Conservation (phyloP, 2,113 vertebrate genomes). For the Rhineura floridana region DNA sequence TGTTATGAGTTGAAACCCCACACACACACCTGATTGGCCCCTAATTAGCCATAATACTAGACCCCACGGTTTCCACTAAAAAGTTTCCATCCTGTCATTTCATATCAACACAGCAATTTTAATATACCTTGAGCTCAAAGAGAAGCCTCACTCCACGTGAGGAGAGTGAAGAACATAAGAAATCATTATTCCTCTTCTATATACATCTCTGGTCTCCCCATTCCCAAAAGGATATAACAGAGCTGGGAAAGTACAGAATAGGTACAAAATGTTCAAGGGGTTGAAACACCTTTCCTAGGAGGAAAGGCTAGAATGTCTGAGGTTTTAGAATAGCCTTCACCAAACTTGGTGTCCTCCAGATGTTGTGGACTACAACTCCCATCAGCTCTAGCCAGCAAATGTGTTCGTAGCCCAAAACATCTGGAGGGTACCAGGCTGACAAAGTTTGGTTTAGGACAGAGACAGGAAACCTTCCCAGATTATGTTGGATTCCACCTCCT, state of each 20-base stretch:
- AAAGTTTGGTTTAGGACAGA: no score
- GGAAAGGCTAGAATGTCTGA: background rate
- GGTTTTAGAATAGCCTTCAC: background rate
- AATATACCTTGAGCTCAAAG: background rate
- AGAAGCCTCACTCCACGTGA: background rate
- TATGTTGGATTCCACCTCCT: no score
- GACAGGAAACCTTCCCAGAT: no score
- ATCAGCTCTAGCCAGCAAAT: no score
- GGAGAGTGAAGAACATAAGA: background rate
- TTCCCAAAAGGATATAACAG: background rate
- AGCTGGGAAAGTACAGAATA: background rate
- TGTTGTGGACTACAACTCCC: no score
- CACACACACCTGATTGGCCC: background rate
- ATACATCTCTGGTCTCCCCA: background rate
- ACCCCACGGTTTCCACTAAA: background rate
- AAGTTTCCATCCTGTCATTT: background rate
- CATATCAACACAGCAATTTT: background rate
- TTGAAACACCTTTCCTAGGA: background rate
- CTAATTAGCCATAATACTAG: background rate
- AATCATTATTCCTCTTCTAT: background rate
- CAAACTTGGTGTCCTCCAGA: background rate
- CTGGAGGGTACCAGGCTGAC: no score
- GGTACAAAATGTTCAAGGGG: background rate
- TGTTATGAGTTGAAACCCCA: conserved; percentile 6
- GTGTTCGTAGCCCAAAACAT: no score